Conservation (phyloP, 2,797 vertebrate species). For the Phoxinus dragarum region DNA sequence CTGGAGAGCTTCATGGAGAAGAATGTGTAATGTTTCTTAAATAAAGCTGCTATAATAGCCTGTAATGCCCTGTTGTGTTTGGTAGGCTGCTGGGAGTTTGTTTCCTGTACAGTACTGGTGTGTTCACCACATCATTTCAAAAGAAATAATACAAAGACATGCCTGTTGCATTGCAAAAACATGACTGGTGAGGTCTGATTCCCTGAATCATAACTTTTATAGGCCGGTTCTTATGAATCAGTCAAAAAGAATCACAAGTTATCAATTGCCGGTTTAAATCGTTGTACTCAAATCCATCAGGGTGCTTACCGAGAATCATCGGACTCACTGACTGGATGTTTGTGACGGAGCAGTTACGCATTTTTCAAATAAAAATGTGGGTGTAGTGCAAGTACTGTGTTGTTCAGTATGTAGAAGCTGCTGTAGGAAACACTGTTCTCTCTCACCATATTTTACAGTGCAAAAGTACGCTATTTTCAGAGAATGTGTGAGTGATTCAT, state of each 20-base stretch:
- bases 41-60: slow-evolving; percentile 79
- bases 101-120: too few relatives aligned
- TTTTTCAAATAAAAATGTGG: neutral
- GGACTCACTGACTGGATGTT: neutral
- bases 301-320: neutral
- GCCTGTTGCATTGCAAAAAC: neutral
- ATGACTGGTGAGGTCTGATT: neutral
- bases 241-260: neutral
- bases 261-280: neutral
- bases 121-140: neutral
- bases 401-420: neutral
- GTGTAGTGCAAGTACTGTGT: neutral
- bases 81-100: neutral
- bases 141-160: neutral
- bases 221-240: neutral
- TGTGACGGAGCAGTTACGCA: neutral
- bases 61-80: slow-evolving; percentile 57
- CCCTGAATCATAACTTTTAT: neutral
- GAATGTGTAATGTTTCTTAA: slow-evolving; percentile 81
- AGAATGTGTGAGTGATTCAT: neutral
- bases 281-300: neutral
- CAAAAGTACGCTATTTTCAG: neutral
- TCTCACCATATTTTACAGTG: neutral
- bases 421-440: neutral
- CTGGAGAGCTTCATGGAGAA: slow-evolving; percentile 63